Evolutionary conservation across 2,113 vertebrate species (phyloP), one percentile per base, ranked within the genome.

Genomic region (Numida meleagris): DNA sequence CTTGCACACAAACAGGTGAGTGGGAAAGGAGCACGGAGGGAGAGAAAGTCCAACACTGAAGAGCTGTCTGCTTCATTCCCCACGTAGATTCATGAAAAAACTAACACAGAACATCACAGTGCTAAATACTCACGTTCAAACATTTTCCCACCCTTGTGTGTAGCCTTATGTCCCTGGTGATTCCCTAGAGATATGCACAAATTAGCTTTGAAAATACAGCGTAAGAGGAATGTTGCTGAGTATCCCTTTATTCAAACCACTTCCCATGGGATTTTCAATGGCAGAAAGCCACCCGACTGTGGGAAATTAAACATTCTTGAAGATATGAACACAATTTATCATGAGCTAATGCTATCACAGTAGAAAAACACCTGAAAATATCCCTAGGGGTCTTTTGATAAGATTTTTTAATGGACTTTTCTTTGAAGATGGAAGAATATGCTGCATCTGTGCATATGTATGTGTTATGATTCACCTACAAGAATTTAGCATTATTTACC

Each of bases 321-420:
- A 84, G 21, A 51, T 57, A 62, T 4, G 29, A 58, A 34, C 48
- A 92, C 70, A 94, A 83, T 93, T 86, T 82, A 50, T 86, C 36
- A 55, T 53, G 53, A 94, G 43, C 16, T 53, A 76, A 90, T 78
- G 46, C 36, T 86, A 45, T 75, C 3, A 9, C 57, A 61, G 40
- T 55, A 83, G 90, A 93, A 94, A 91, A 95, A 40, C 51, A 93
- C 86, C 94, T 95, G 90, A 90, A 95, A 93, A 93, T 68, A 29
- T 76, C 66, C 40, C 36, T 36, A 62, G 33, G 27, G 68, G 11
- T 50, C 70, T 83, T 88, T n/a, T 6, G 89, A 68, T 73, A 90
- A 51, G 12, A 66, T 34, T 33, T 86, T 70, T 58, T 34, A 7
- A 68, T 48, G 13, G 13, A 38, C 75, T 76, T 91, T 82, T 70